phyloP scores from a whole-genome alignment of 2,113 vertebrate genomes.

The Psittacara wagleri region DNA sequence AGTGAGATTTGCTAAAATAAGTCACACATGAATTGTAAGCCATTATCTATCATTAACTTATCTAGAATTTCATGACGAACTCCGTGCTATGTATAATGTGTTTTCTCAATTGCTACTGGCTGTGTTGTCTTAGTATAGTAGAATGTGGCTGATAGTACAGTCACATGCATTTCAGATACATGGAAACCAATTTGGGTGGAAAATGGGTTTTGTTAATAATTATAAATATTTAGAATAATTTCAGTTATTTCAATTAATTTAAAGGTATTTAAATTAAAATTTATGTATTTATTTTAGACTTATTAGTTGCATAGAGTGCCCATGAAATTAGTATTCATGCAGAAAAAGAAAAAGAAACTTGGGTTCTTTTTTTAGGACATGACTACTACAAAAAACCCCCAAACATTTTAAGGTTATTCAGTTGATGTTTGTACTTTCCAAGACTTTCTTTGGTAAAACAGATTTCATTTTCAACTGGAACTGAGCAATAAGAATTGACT shows the following conservation, averaged over 20 bases:
- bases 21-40: conserved; percentile 21
- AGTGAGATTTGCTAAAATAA: conserved; percentile 23
- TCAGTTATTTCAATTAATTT: background rate
- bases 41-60: conserved; percentile 48
- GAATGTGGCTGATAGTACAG: background rate
- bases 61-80: conserved; percentile 2
- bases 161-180: background rate
- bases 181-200: background rate
- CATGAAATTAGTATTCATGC: background rate
- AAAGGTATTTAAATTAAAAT: background rate
- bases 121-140: background rate
- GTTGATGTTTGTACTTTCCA: background rate
- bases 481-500: background rate
- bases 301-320: background rate
- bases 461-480: background rate
- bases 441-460: background rate
- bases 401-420: background rate
- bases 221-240: background rate
- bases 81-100: background rate
- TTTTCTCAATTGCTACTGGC: conserved; percentile 7
- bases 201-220: background rate
- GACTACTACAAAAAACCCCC: background rate
- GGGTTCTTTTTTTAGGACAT: background rate
- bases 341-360: background rate
- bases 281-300: background rate